phyloP scores from a whole-genome alignment of 2,888 invertebrate species.

The Dorcus hopei region DNA sequence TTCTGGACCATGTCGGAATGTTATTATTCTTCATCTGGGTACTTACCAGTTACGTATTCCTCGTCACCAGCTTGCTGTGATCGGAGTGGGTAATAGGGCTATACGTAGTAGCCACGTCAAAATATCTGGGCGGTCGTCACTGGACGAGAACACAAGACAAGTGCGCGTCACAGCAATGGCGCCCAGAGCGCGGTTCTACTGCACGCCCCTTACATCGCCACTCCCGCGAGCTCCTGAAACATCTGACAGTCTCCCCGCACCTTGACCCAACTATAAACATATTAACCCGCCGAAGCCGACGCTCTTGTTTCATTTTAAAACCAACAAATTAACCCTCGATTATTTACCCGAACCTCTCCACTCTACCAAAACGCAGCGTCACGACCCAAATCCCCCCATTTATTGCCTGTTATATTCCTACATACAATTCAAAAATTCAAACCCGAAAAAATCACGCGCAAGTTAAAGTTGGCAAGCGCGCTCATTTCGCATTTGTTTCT shows the following conservation, averaged over 20 bases:
- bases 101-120: conserved; percentile 93
- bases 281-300: neutral
- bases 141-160: conserved; percentile 71
- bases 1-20: conserved; percentile 55
- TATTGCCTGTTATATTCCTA: too few species aligned
- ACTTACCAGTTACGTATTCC: conserved; percentile 92
- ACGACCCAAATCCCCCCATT: too few species aligned
- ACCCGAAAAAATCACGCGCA: too few species aligned
- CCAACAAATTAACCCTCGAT: too few species aligned
- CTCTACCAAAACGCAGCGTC: too few species aligned
- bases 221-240: conserved; percentile 3
- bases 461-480: too few species aligned
- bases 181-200: conserved; percentile 21
- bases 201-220: conserved; percentile 1
- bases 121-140: conserved; percentile 82
- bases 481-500: too few species aligned
- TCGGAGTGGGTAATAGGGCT: conserved; percentile 89
- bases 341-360: too few species aligned
- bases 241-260: conserved; percentile 1
- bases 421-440: too few species aligned
- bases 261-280: conserved; percentile 7
- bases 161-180: conserved; percentile 76
- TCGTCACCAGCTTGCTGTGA: conserved; percentile 92
- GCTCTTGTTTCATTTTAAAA: too few species aligned
- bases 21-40: conserved; percentile 65